Base-by-base conservation (phyloP, 53 echinoderm and acorn worm species). In the Pentamera pediparva region DNA sequence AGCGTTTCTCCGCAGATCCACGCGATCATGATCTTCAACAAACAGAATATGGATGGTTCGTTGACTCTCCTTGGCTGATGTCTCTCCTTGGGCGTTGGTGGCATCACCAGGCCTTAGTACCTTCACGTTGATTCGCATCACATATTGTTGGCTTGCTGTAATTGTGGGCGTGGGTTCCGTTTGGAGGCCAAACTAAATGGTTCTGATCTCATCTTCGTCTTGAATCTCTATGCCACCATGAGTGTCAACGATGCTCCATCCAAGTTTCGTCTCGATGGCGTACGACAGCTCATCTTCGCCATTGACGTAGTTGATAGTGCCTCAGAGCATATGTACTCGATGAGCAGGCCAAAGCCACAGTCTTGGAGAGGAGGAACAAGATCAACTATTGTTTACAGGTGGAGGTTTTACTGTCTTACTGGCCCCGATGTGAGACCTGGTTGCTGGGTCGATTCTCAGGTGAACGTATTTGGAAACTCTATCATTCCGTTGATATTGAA, bases 171-270 rank as follows among this genome's bases (percentile, higher is more conserved):
- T 38, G 62, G 75, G 21, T 24, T 52, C 17, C 38, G 27, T 52
- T 84, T 62, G 15, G 69, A 52, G 1, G 73, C 30, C 41, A 27
- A 31, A 11, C 51, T 61, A 45, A 62, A 57, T 62, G 71, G 78
- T 32, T 78, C 56, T 27, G 43, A 17, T 15, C 59, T 43, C 10
- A 69, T 78, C 15, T 67, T 59, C 59, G 3, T 35, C 49, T 34
- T 40, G 61, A 29, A 30, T 31, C 4, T 21, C 58, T 40, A 62
- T 62, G 33, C 31, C 32, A 12, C 71, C 37, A 2, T 56, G 48
- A 39, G 54, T 47, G 30, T 81, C 86, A 39, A 81, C 47, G 33
- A 86, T 86, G 69, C 78, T 81, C 87, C 87, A 86, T 8, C 87
- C 82, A n/a, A 86, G 50, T 12, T 77, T 61, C 0, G 86, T 86